These are phyloP conservation scores for Megatriorchis doriae DNA, from an alignment of 2,113 vertebrate genomes.

Conservation along the genomic window DNA sequence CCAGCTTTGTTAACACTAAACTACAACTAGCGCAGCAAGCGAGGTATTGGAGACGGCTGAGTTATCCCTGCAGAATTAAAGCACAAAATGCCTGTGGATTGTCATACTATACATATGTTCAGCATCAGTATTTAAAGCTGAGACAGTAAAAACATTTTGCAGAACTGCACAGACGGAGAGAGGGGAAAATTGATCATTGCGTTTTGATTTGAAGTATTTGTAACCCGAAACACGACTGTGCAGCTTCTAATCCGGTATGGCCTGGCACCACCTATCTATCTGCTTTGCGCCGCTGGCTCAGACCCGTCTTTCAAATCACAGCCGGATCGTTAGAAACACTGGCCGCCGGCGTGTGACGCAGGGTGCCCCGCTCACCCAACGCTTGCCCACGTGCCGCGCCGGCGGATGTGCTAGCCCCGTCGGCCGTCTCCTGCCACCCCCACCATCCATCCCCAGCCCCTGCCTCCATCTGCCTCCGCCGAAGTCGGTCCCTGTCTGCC, in stretches of 20 bases:
- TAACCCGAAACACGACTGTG: not conserved
- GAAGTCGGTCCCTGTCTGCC: not conserved
- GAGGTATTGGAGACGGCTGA: constrained; percentile 1
- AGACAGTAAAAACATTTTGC: constrained; percentile 36
- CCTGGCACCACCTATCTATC: not conserved
- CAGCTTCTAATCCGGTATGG: not conserved
- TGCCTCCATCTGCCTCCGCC: not conserved
- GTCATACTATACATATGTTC: constrained; percentile 35
- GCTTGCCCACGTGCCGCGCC: rapidly evolving
- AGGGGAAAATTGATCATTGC: not conserved
- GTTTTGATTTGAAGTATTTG: not conserved
- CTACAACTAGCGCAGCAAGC: not conserved
- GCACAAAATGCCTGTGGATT: not conserved
- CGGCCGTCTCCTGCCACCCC: not conserved
- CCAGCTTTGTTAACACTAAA: not conserved
- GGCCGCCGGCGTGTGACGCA: not conserved
- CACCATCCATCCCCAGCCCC: not conserved
- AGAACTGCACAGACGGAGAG: not conserved
- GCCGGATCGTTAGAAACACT: not conserved
- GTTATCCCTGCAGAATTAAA: constrained; percentile 20
- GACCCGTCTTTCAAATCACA: not conserved
- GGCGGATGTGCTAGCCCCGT: not conserved
- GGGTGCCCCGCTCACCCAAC: not conserved
- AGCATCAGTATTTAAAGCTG: constrained; percentile 51
- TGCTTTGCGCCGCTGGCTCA: not conserved